Evolutionary conservation across 2,797 vertebrate genomes (phyloP).

Genomic region (Mus spretus): DNA sequence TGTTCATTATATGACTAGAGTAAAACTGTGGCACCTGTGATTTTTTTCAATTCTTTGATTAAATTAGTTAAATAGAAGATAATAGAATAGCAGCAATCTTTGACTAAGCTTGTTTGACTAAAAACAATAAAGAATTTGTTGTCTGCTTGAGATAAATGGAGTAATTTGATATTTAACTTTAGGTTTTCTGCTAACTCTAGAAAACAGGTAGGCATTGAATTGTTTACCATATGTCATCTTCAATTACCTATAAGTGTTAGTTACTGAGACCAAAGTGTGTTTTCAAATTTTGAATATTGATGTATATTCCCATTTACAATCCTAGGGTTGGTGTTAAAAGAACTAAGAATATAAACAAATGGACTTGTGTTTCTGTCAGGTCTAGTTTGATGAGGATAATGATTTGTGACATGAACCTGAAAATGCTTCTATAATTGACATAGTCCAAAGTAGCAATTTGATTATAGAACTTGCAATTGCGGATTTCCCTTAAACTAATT

Average conservation of each 20-base stretch:
- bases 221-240: background rate
- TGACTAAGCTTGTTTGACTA: background rate
- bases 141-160: background rate
- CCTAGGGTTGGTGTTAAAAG: conserved; percentile 36
- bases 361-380: conserved; percentile 53
- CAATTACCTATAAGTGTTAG: conserved; percentile 43
- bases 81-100: background rate
- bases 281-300: conserved; percentile 51
- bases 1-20: background rate
- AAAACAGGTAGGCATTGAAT: background rate
- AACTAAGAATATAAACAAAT: background rate
- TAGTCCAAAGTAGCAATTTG: conserved; percentile 78
- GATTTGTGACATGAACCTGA: conserved; percentile 76
- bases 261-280: background rate
- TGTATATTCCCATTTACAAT: background rate
- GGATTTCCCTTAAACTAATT: conserved; percentile 79
- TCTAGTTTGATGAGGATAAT: conserved; percentile 74
- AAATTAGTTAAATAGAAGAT: background rate
- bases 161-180: background rate
- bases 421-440: conserved; percentile 79
- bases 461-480: conserved; percentile 71
- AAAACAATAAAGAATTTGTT: background rate
- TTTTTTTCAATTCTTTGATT: background rate
- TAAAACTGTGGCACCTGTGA: background rate
- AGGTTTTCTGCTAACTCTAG: background rate